phyloP scores from a whole-genome alignment of 2,113 vertebrate genomes.

The Terrapene triunguis region DNA sequence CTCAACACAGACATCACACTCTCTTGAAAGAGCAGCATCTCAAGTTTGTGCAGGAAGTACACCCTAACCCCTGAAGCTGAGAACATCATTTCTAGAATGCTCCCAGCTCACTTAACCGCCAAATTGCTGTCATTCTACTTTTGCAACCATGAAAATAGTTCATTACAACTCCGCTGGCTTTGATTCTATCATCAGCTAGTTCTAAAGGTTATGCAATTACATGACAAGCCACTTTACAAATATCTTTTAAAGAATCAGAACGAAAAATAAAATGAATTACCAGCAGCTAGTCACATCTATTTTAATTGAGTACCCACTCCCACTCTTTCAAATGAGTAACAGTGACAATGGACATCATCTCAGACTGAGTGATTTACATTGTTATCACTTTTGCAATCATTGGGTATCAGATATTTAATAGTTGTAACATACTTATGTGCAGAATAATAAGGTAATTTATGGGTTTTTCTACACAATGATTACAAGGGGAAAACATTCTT shows the following conservation, averaged over 20 bases:
- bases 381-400: neutral
- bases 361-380: neutral
- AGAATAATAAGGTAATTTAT: neutral
- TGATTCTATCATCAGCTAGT: neutral
- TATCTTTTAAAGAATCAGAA: neutral
- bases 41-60: neutral
- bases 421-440: neutral
- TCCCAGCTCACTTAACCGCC: neutral
- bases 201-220: neutral
- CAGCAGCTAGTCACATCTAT: neutral
- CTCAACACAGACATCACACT: neutral
- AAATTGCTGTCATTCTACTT: neutral
- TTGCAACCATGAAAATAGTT: neutral
- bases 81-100: neutral
- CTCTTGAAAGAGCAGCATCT: neutral
- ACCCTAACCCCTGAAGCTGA: neutral
- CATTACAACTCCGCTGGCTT: neutral
- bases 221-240: neutral
- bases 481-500: neutral
- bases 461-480: neutral
- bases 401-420: rapidly evolving
- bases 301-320: neutral
- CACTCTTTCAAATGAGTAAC: neutral
- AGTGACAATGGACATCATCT: neutral
- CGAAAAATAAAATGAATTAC: neutral